Base-by-base conservation (phyloP, 1,140 invertebrate species). In the Saxidomus purpurata region DNA sequence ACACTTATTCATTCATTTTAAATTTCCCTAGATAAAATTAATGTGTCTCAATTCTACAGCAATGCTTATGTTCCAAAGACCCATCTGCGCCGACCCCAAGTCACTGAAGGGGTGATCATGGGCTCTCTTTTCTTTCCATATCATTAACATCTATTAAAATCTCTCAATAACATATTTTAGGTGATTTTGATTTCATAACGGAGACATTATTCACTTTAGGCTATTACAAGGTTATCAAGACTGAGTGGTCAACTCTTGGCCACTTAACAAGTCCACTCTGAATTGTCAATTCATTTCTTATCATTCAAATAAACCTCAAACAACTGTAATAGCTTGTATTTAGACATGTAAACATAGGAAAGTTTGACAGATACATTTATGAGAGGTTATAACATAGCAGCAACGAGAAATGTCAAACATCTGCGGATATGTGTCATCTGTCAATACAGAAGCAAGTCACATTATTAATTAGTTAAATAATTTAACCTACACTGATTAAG, bases 351-450 rank as follows among this genome's bases (percentile, higher is more conserved):
- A 71, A 71, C 67, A 71, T 36, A 4, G 36, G n/a, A 71, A 71
- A 71, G 0, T 38, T 40, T 71, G 67, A 71, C 67, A 71, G 67
- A 71, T 71, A 40, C 36, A 38, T 17, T 38, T 38, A 71, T 71
- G 11, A 71, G 36, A 43, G 43, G 43, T 43, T 43, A 15, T 43
- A 43, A 43, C 6, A 4, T 71, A 71, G 34, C 0, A 15, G 67
- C 19, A 38, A 2, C 0, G 28, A 71, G 67, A 38, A 38, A 71
- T 71, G 67, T 71, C 67, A 36, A 71, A 22, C 34, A 71, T 71
- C 38, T 71, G 8, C 67, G 2, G 4, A 36, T 38, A 71, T 19
- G 15, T 71, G 34, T 71, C 67, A 71, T n/a, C 36, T 71, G 67
- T 40, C 67, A 71, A 71, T 71, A 71, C 13, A 71, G 17, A 0